phyloP scores from a whole-genome alignment of 2,888 invertebrate species.

The Plagiodera versicolora region DNA sequence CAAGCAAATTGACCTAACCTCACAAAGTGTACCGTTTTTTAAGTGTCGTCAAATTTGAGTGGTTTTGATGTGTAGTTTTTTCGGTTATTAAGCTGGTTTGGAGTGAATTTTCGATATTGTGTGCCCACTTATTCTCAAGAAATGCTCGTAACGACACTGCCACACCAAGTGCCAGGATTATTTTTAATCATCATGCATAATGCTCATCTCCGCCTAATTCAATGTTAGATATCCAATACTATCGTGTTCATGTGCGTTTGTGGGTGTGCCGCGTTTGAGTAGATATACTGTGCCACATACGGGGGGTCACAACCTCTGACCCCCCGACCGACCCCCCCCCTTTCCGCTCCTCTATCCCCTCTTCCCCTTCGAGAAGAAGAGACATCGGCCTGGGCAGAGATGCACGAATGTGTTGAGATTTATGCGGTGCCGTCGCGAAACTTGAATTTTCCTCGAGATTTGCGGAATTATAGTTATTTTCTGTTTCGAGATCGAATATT shows the following conservation, averaged over 20 bases:
- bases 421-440: neutral
- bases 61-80: too few species aligned
- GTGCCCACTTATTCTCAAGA: too few species aligned
- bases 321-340: neutral
- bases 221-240: neutral
- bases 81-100: too few species aligned
- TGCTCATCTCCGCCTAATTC: neutral
- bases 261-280: neutral
- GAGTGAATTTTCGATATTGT: too few species aligned
- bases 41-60: too few species aligned
- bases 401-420: neutral
- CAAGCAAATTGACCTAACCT: too few species aligned
- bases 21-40: too few species aligned
- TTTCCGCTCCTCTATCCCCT: neutral
- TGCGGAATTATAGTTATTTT: neutral
- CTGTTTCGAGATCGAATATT: neutral
- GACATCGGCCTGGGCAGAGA: neutral
- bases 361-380: neutral
- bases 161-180: neutral
- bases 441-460: neutral
- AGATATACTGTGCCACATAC: neutral
- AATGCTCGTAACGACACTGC: neutral
- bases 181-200: neutral
- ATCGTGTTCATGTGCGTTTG: neutral
- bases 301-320: conserved; percentile 1